These are phyloP conservation scores for Ctenosaura bakeri DNA, from an alignment of 2,797 vertebrate species.

Conservation along the genomic window DNA sequence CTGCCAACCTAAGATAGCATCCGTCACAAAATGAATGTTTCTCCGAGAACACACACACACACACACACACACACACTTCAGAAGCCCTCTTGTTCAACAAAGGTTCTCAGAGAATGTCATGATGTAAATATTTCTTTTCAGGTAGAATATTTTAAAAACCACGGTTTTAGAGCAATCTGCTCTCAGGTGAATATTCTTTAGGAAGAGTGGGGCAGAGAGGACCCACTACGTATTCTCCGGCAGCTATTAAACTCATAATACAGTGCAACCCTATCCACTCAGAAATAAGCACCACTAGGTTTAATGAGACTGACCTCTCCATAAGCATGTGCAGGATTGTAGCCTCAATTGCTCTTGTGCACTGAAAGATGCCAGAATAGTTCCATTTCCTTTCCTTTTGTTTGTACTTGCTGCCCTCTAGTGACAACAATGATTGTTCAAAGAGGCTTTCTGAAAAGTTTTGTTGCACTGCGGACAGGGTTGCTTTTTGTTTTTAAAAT, in stretches of 20 bases:
- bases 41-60: not conserved
- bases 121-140: not conserved
- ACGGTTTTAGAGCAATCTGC: rapidly evolving
- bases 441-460: not conserved
- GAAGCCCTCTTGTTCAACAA: not conserved
- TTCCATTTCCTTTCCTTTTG: conserved; percentile 33
- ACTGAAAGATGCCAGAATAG: not conserved
- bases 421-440: conserved; percentile 51
- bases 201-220: conserved; percentile 1
- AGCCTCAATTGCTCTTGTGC: not conserved
- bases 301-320: not conserved
- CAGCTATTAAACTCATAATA: not conserved
- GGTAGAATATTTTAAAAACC: not conserved
- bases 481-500: not conserved
- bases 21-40: not conserved
- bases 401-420: conserved; percentile 82
- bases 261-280: not conserved
- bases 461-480: not conserved
- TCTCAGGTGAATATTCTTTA: not conserved
- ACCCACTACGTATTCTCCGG: not conserved
- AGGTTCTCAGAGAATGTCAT: not conserved
- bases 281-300: not conserved
- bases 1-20: not conserved
- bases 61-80: not conserved
- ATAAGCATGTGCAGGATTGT: not conserved